These are phyloP conservation scores for Danionella dracula DNA, from an alignment of 2,797 vertebrate genomes.

Conservation along the genomic window DNA sequence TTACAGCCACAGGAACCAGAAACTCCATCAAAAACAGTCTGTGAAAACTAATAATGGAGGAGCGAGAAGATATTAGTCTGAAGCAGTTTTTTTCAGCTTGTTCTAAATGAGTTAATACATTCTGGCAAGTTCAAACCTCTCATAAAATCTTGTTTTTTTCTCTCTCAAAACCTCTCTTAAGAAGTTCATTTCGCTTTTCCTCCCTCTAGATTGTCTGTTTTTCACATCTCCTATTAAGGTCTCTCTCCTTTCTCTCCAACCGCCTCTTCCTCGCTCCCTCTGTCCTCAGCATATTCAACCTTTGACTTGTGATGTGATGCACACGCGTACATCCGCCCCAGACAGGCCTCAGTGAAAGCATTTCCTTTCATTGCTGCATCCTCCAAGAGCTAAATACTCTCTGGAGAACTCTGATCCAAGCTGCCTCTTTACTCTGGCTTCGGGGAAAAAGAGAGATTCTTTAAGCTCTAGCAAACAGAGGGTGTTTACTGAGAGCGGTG, in stretches of 20 bases:
- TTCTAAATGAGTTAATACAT: constrained; percentile 12
- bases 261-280: constrained; percentile 2
- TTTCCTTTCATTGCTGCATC: constrained; percentile 32
- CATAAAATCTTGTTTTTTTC: neutral
- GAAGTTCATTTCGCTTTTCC: neutral
- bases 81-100: constrained; percentile 9
- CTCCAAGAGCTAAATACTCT: constrained; percentile 22
- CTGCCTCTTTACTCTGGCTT: neutral
- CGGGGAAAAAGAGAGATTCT: constrained; percentile 57
- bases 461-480: constrained; percentile 58
- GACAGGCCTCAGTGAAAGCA: constrained; percentile 22
- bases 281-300: constrained; percentile 30
- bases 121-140: constrained; percentile 1
- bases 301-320: constrained; percentile 19
- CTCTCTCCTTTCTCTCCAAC: constrained; percentile 15
- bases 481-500: constrained; percentile 57
- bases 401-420: constrained; percentile 19
- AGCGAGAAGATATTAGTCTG: constrained; percentile 34
- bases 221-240: constrained; percentile 19
- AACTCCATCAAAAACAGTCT: constrained; percentile 47
- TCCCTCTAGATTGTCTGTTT: neutral
- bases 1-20: constrained; percentile 52
- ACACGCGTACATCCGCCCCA: constrained; percentile 14
- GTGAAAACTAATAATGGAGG: constrained; percentile 49
- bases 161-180: neutral